Percentiles rank a stretch among this genome's conserved stretches.
These are phyloP conservation scores for Gobio gobio DNA, from an alignment of 2,113 vertebrate genomes.

Conservation along the genomic window DNA sequence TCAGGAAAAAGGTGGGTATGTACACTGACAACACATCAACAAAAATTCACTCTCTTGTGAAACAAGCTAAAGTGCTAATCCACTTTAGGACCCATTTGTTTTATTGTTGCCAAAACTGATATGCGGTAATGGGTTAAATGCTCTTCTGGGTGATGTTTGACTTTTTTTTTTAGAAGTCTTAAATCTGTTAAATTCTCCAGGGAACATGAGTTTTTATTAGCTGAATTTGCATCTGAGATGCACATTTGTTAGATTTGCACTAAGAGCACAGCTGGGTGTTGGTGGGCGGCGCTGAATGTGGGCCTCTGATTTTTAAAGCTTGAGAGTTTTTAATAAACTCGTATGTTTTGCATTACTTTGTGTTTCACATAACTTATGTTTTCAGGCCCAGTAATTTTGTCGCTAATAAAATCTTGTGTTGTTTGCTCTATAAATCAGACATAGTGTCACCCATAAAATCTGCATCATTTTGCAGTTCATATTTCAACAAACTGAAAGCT, in stretches of 20 bases:
- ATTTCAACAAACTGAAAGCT: neutral
- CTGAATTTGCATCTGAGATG: slow-evolving; percentile 8
- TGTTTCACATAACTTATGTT: neutral
- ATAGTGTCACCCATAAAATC: neutral
- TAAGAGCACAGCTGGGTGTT: neutral
- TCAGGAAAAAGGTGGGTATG: no score
- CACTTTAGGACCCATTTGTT: slow-evolving; percentile 25
- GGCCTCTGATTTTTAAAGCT: neutral
- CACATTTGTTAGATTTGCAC: neutral
- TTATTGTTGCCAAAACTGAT: slow-evolving; percentile 6
- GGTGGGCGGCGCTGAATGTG: neutral
- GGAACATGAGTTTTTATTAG: slow-evolving; percentile 16
- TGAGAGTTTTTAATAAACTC: neutral
- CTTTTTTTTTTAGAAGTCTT: neutral
- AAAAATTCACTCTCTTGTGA: neutral
- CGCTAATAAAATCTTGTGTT: neutral
- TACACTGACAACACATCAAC: neutral
- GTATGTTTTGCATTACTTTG: neutral
- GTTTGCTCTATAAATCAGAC: neutral
- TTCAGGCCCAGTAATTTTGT: neutral
- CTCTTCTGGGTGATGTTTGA: neutral
- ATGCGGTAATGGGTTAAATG: neutral
- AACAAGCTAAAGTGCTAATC: neutral
- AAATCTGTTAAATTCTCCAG: neutral
- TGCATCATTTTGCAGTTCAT: neutral